Base-by-base conservation (phyloP, 2,888 invertebrate genomes). In the Steinernema scapterisci region DNA sequence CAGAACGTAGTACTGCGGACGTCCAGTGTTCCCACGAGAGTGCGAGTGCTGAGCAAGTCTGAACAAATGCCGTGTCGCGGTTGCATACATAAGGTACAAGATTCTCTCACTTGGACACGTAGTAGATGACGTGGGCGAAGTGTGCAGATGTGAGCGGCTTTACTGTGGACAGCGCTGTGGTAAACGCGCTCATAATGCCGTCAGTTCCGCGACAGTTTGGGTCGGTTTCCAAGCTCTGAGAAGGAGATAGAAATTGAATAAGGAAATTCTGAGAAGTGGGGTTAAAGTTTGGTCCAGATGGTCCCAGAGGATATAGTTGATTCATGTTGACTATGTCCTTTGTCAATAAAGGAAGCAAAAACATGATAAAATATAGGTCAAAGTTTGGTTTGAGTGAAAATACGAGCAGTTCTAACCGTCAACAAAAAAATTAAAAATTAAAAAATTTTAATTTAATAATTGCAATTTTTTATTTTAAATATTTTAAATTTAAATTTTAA, bases 191-290 rank as follows among this genome's bases (percentile, higher is more conserved):
- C 75, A 83, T 75, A 1, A 86, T 82, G 38, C 85, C 84, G 56
- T 85, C 84, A 23, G 85, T 54, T 6, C 86, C 86, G 23, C 85
- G 82, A 71, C 84, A 85, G 27, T 83, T 78, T 13, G 86, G 86
- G 73, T 86, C 86, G 45, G 83, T 77, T 11, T 84, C 78, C 51
- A 86, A 81, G 73, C 84, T 86, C 80, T 80, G 54, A 78, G 79
- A 74, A 25, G 13, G 21, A 3, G 23, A 21, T 13, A 5, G n/a
- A n/a, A 38, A 38, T 38, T 38, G 5, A 38, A 38, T 38, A 38
- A 9, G 9, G 38, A 38, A 9, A 38, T 6, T n/a, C n/a, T n/a
- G 38, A 38, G 38, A 3, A 38, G 38, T 38, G 38, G 38, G 38
- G 9, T 3, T 6, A 38, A 38, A 9, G 9, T 38, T 3, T 38